Percentiles rank a stretch among this genome's conserved stretches.
Evolutionary conservation across 2,888 invertebrate genomes (phyloP).

Genomic region (Phoronis australis): DNA sequence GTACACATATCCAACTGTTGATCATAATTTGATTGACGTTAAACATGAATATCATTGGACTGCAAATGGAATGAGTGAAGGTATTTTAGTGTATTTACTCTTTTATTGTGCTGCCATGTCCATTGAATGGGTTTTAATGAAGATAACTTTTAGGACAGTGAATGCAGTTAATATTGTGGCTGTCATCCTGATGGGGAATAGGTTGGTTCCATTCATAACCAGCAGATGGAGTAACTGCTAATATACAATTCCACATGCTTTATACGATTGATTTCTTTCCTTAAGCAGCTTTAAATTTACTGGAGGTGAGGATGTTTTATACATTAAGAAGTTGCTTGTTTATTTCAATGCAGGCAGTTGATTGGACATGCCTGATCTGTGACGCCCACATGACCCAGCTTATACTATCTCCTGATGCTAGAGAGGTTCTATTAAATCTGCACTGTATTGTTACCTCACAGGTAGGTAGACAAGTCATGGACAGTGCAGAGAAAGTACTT

Average conservation of each 20-base stretch:
- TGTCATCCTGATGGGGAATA: too few species aligned
- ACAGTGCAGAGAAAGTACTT: too few species aligned
- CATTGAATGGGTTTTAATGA: too few species aligned
- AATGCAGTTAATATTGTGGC: too few species aligned
- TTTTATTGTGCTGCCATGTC: too few species aligned
- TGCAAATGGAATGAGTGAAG: too few species aligned
- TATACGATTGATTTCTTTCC: neutral
- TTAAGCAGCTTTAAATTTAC: neutral
- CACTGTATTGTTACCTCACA: neutral
- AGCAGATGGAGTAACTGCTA: neutral
- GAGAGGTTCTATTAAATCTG: neutral
- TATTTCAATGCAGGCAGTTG: constrained; percentile 7
- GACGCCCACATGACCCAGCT: constrained; percentile 13
- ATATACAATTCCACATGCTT: neutral
- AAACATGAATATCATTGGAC: too few species aligned
- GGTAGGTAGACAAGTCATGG: too few species aligned
- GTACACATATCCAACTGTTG: too few species aligned
- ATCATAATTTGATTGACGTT: too few species aligned
- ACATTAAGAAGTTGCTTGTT: neutral
- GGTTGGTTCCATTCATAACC: neutral
- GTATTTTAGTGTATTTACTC: too few species aligned
- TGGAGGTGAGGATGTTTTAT: neutral
- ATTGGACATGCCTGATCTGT: constrained; percentile 8
- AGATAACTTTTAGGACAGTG: too few species aligned
- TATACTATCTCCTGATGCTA: constrained; percentile 10